A percentile compares a stretch with the other conserved stretches of the same genome.
Conservation (phyloP, 1,140 invertebrate species). For the Scaptomyza hsui region DNA sequence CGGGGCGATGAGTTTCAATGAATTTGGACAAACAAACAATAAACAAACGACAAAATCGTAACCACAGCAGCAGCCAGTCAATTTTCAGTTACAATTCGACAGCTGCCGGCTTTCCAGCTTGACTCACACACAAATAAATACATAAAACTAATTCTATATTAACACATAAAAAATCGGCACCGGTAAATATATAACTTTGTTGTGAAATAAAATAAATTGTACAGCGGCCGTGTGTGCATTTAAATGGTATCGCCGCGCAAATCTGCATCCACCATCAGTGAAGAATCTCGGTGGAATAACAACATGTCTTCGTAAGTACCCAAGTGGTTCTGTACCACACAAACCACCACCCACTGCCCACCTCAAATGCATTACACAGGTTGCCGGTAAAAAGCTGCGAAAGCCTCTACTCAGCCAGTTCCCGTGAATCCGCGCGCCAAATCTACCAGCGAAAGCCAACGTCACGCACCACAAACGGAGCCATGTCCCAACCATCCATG, state of each 20-base stretch:
- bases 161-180: slow-evolving; percentile 34
- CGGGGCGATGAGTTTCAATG: neutral
- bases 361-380: slow-evolving; percentile 21
- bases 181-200: slow-evolving; percentile 14
- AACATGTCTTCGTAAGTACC: slow-evolving; percentile 63
- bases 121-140: slow-evolving; percentile 4
- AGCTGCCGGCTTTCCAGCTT: slow-evolving; percentile 56
- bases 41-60: slow-evolving; percentile 65
- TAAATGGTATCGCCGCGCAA: slow-evolving; percentile 75
- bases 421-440: slow-evolving; percentile 70
- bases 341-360: neutral
- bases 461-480: slow-evolving; percentile 20
- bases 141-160: slow-evolving; percentile 1
- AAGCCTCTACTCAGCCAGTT: slow-evolving; percentile 79
- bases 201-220: slow-evolving; percentile 7
- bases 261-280: slow-evolving; percentile 41
- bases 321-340: neutral
- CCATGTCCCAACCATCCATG: slow-evolving; percentile 54
- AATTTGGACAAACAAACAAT: slow-evolving; percentile 30
- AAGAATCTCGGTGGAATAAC: slow-evolving; percentile 28
- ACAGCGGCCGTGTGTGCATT: slow-evolving; percentile 13
- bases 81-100: slow-evolving; percentile 64
- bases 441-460: slow-evolving; percentile 68
- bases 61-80: slow-evolving; percentile 68
- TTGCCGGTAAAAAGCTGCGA: slow-evolving; percentile 79